Base-by-base conservation (phyloP, 2,113 vertebrate species). In the Eulacestoma nigropectus region DNA sequence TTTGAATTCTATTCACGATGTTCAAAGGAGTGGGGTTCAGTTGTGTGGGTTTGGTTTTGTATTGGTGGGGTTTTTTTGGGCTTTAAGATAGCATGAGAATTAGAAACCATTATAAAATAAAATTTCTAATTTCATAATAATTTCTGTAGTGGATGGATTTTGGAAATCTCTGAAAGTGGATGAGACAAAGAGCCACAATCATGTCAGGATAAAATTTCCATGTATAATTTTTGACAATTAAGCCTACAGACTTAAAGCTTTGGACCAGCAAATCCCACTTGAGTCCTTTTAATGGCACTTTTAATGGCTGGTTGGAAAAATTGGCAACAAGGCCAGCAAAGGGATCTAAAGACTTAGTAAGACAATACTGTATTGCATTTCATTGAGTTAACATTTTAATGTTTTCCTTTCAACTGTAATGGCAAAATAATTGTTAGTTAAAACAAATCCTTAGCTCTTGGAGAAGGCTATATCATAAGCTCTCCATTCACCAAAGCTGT, bases 341-440 rank as follows among this genome's bases (percentile, higher is more conserved):
- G 72, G 79, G 82, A 96, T 95, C 89, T 94, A 87, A 86, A 69
- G 95, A 91, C 94, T 96, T 96, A 92, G 83, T 77, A 90, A 86
- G 52, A 94, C 68, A 94, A 90, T 81, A 46, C 72, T 42, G 42
- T 49, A 56, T 75, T 94, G 44, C 52, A 63, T 94, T 96, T 89
- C 73, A 87, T 6, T 78, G 73, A 81, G n/a, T 96, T 94, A 75
- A 60, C 60, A 57, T 93, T 92, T 77, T 60, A 96, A 96, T 92
- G 83, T 88, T 96, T 90, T 93, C n/a, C 49, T 94, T 93, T 96
- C 85, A 94, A 53, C 32, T 70, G 32, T 84, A 90, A 86, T 74
- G 79, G 37, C 52, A 94, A 94, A 95, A 84, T 86, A 74, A 95
- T 91, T 90, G 59, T 90, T 92, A 70, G 56, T 91, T 91, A 68